Evolutionary conservation across 64 coral and sea anemone species (phyloP), one percentile per base, ranked within the genome.

Genomic region (Astreopora myriophthalma): DNA sequence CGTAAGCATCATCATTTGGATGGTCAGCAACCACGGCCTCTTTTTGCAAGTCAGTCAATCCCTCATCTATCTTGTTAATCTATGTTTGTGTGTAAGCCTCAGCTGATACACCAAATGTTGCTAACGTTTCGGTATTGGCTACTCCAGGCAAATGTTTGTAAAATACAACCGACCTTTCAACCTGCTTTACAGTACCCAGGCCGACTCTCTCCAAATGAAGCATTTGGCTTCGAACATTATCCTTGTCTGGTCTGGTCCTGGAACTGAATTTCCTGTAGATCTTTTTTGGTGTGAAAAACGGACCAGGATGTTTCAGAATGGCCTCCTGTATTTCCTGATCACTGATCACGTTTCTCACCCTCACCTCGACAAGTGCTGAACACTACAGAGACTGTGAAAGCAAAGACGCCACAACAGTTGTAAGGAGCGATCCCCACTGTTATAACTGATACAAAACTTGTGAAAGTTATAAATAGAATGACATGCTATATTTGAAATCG

Each of bases 61-160:
- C 55, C 52, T 67, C 55, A 64, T 85, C 81, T 36, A 39, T 26
- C 3, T 39, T 30, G 35, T 67, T 85, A 85, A 85, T 52, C n/a
- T n/a, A 42, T 36, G 36, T 49, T 65, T 16, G 14, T 34, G 24
- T 67, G 58, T 85, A 85, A 39, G 52, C 81, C 81, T 85, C 28
- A n/a, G 62, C 48, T 85, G 57, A 65, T 39, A 85, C 51, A 62
- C 57, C 81, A 85, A 85, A 85, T n/a, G 52, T 62, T 85, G 81
- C 81, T 85, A 85, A 67, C 52, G 26, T 68, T 85, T 68, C 55
- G 34, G 61, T 62, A 68, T 65, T 85, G 34, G 62, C 62, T 28
- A 28, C 60, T 65, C 48, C 23, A 35, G 81, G 57, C 3, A 85
- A n/a, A n/a, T 22, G 23, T 68, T 85, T 30, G 32, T 67, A 85